Base-by-base conservation (phyloP, 2,797 vertebrate species). In the Falco peregrinus region DNA sequence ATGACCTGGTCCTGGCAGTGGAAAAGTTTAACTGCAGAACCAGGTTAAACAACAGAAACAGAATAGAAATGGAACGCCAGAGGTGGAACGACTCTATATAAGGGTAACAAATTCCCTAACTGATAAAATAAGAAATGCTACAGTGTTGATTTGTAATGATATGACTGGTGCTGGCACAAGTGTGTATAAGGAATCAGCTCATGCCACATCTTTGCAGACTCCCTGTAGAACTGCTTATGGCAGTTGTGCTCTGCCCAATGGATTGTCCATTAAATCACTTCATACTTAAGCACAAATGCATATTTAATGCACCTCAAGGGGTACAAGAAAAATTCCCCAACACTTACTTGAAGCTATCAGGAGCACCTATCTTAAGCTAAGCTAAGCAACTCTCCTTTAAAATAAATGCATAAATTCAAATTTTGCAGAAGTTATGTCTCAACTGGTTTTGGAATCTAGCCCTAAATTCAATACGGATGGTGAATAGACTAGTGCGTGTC, bases 211-310 rank as follows among this genome's bases (percentile, higher is more conserved):
- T 84, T 56, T 61, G 48, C 26, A 56, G 33, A 31, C 28, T 67
- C 64, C 41, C 53, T 71, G 33, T 45, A 80, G 51, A 84, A 79
- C 12, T 0, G 0, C 61, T 87, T 79, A 59, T 0, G 1, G 31
- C 24, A 16, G 45, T 31, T 74, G 31, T n/a, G 69, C 39, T 63
- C 29, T 22, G 8, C 60, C 26, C 50, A 43, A 31, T n/a, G 13
- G 16, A 18, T 21, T 84, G 35, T 31, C 41, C 69, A 50, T 60
- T 70, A 75, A 79, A 94, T 84, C 28, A 69, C 56, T 69, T 83
- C 22, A 63, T 64, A 70, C 16, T 48, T 71, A 45, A 79, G 35
- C 28, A 79, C 28, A 74, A 64, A 43, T 3, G 8, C 24, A 28
- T 74, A 41, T 68, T 83, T 79, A 68, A 76, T 77, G 71, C 2